phyloP scores from a whole-genome alignment of 2,113 vertebrate species.

The Apteryx owenii region DNA sequence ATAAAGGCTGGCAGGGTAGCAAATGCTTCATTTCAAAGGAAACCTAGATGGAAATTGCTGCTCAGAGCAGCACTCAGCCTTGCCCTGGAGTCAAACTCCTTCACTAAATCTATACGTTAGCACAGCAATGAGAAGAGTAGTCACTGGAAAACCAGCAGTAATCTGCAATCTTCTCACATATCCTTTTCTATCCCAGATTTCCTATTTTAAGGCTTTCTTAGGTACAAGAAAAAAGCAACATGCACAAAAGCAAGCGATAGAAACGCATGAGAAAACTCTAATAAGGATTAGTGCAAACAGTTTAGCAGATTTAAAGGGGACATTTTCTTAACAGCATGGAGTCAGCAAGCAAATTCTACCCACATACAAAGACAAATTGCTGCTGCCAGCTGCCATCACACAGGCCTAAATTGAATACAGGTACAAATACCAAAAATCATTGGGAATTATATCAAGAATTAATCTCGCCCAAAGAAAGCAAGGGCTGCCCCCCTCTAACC shows the following conservation, averaged over 20 bases:
- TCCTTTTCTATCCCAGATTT: background rate
- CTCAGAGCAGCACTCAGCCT: background rate
- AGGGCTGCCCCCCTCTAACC: background rate
- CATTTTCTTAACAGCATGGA: background rate
- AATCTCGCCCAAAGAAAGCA: background rate
- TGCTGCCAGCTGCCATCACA: background rate
- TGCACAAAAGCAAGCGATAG: background rate
- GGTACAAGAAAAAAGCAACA: background rate
- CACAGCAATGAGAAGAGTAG: background rate
- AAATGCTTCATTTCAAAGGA: background rate
- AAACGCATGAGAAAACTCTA: background rate
- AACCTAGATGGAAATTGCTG: background rate
- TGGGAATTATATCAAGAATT: background rate
- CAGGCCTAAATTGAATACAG: background rate
- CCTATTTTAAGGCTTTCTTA: background rate
- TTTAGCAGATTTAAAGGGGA: background rate
- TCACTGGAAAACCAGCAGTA: conserved; percentile 4
- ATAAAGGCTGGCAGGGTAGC: background rate
- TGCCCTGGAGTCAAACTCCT: conserved; percentile 1
- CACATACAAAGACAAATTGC: background rate
- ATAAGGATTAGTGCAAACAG: conserved; percentile 1
- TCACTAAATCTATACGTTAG: background rate
- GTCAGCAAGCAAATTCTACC: background rate
- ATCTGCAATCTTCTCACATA: background rate
- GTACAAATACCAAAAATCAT: background rate